Conservation (phyloP, 2,888 invertebrate genomes). For the Synergus umbraculus region DNA sequence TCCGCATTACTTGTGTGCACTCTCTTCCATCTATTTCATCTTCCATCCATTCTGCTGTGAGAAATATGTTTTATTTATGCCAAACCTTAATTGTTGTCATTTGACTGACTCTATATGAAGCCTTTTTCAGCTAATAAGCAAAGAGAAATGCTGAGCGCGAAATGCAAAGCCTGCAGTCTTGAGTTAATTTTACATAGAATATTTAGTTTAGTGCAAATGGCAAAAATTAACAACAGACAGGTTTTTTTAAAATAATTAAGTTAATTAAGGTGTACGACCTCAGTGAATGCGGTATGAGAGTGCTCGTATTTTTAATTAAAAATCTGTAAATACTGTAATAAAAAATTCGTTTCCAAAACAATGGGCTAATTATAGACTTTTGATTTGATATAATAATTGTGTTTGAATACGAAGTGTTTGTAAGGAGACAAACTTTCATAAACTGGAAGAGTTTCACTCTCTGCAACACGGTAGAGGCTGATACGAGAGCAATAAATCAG, state of each 20-base stretch:
- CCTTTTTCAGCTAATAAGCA: constrained; percentile 53
- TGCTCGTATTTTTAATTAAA: no score
- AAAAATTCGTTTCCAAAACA: not conserved
- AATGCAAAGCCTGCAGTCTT: constrained; percentile 22
- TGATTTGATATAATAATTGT: constrained; percentile 16
- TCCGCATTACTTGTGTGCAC: constrained; percentile 42
- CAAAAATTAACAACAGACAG: not conserved
- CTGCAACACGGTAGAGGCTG: constrained; percentile 44
- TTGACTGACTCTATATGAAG: constrained; percentile 46
- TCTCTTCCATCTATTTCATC: constrained; percentile 49
- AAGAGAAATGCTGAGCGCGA: constrained; percentile 4
- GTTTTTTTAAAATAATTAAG: no score
- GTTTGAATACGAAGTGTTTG: constrained; percentile 1
- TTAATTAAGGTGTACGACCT: no score
- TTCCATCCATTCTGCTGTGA: constrained; percentile 53
- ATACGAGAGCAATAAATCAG: constrained; percentile 65
- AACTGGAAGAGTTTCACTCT: constrained; percentile 40
- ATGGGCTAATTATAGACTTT: not conserved
- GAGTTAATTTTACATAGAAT: constrained; percentile 48
- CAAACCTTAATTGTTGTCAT: constrained; percentile 50
- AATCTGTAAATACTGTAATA: not conserved
- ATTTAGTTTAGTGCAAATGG: not conserved
- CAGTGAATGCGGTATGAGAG: no score
- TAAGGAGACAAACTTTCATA: constrained; percentile 26
- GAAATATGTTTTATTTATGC: constrained; percentile 61